Evolutionary conservation across 2,113 vertebrate species (phyloP).

Genomic region (Ginglymostoma cirratum): DNA sequence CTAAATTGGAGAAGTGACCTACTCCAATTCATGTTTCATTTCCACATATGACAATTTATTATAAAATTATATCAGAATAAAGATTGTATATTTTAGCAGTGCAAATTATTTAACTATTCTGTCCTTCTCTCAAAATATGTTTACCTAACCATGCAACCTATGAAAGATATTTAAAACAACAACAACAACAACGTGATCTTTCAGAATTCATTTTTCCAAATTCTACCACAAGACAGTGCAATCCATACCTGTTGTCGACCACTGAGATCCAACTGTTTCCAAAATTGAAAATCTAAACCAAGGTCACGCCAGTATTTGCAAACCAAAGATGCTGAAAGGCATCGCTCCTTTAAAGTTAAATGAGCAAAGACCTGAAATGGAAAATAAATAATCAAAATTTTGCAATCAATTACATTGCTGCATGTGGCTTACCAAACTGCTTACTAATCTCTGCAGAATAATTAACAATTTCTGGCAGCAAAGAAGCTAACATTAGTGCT

Average conservation of each 20-base stretch:
- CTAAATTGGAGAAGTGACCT: too few relatives aligned
- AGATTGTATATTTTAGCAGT: not conserved
- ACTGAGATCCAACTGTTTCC: constrained; percentile 96
- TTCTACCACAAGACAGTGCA: not conserved
- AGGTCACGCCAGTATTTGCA: constrained; percentile 98
- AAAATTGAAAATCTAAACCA: constrained; percentile 97
- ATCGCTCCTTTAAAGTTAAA: constrained; percentile 88
- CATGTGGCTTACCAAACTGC: not conserved
- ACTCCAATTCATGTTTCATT: too few relatives aligned
- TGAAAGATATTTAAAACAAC: not conserved
- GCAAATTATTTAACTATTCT: not conserved
- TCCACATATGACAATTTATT: not conserved
- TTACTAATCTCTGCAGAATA: not conserved
- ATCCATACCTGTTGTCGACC: constrained; percentile 83
- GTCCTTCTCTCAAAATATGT: not conserved
- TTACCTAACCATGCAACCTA: not conserved
- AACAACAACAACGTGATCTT: not conserved
- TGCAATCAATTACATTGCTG: not conserved
- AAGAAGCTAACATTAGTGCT: not conserved
- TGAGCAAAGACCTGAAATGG: constrained; percentile 83
- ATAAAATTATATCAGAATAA: not conserved
- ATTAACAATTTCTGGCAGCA: not conserved
- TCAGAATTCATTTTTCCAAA: not conserved
- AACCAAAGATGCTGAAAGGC: constrained; percentile 87
- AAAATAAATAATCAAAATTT: not conserved